phyloP scores from a whole-genome alignment of 2,797 vertebrate species.

The Meda fulgida region DNA sequence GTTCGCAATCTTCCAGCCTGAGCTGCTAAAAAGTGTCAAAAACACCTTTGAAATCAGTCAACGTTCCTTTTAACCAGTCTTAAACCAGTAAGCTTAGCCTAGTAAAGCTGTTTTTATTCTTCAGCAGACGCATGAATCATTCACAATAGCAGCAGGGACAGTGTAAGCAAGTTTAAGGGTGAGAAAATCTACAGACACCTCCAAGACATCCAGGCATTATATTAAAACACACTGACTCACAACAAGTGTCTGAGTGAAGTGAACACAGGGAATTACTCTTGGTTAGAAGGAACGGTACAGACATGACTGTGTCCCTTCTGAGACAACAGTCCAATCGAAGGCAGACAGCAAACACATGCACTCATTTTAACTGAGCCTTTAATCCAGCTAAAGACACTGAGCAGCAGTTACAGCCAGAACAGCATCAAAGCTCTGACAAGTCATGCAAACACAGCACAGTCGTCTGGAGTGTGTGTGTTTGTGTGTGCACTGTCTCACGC shows the following conservation, averaged over 20 bases:
- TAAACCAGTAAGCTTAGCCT: neutral
- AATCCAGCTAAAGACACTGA: constrained; percentile 46
- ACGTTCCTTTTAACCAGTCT: neutral
- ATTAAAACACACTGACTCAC: constrained; percentile 32
- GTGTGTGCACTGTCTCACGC: constrained; percentile 10
- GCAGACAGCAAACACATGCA: constrained; percentile 51
- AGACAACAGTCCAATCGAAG: constrained; percentile 12
- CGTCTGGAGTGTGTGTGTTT: neutral
- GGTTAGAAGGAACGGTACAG: constrained; percentile 13
- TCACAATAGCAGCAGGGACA: constrained; percentile 5
- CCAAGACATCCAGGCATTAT: constrained; percentile 50
- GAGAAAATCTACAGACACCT: constrained; percentile 57
- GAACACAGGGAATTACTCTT: constrained; percentile 35
- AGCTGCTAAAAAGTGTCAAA: neutral
- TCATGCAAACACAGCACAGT: constrained; percentile 39
- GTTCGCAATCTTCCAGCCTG: neutral
- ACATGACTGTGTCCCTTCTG: constrained; percentile 24
- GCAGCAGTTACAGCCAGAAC: constrained; percentile 46
- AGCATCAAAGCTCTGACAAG: constrained; percentile 41
- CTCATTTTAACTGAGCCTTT: constrained; percentile 47
- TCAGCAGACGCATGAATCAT: constrained; percentile 2
- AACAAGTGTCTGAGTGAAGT: neutral
- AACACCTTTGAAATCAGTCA: neutral
- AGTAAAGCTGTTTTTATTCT: neutral
- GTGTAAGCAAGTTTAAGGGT: constrained; percentile 9